phyloP scores from a whole-genome alignment of 2,113 vertebrate genomes.

The Pangasianodon hypophthalmus region DNA sequence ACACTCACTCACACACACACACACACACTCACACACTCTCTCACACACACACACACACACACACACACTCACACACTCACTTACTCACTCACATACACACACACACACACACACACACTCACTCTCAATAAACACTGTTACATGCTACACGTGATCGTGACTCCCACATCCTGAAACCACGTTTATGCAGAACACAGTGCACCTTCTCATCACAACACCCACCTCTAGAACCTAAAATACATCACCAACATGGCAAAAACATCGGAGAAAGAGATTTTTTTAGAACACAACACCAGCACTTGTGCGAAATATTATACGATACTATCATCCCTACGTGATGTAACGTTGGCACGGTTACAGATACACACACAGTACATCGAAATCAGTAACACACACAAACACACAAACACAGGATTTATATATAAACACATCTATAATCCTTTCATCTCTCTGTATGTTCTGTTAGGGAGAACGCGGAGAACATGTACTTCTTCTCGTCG shows the following conservation, averaged over 20 bases:
- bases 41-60: neutral
- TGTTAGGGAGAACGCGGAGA: conserved; percentile 89
- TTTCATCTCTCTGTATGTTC: neutral
- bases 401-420: neutral
- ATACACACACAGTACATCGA: neutral
- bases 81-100: neutral
- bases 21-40: too few relatives aligned
- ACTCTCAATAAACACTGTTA: neutral
- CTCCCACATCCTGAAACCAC: too few relatives aligned
- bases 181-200: too few relatives aligned
- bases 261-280: too few relatives aligned
- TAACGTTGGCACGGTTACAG: too few relatives aligned
- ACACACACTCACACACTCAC: neutral
- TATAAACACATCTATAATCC: neutral
- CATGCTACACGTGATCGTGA: too few relatives aligned
- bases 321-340: too few relatives aligned
- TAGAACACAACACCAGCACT: too few relatives aligned
- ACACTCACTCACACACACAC: conserved; percentile 73
- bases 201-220: too few relatives aligned
- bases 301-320: too few relatives aligned
- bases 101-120: neutral
- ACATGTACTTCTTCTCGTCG: conserved; percentile 96
- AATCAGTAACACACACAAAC: neutral
- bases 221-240: too few relatives aligned
- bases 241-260: too few relatives aligned